Conservation (phyloP, 1,140 invertebrate genomes). For the Rhynchophorus ferrugineus region DNA sequence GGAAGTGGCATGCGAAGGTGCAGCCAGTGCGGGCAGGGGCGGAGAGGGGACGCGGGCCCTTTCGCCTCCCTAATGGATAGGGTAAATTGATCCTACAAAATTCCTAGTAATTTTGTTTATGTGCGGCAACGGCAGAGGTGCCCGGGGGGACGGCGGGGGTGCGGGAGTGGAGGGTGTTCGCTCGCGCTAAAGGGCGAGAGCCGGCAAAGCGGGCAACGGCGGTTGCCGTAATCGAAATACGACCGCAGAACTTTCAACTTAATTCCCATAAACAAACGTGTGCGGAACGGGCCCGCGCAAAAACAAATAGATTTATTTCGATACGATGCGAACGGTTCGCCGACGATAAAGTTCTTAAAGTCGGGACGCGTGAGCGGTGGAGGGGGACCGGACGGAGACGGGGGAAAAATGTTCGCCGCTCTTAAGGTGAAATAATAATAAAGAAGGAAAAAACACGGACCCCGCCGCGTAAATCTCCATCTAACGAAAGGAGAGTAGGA, state of each 20-base stretch:
- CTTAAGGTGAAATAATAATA: too few species aligned
- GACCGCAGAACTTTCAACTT: slow-evolving; percentile 23
- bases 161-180: slow-evolving; percentile 8
- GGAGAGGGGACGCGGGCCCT: slow-evolving; percentile 10
- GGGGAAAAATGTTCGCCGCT: too few species aligned
- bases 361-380: too few species aligned
- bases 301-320: slow-evolving; percentile 23
- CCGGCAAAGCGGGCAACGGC: slow-evolving; percentile 3
- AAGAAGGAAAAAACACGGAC: too few species aligned
- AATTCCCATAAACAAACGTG: slow-evolving; percentile 23
- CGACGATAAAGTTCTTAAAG: too few species aligned
- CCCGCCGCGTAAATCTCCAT: too few species aligned
- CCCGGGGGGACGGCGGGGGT: slow-evolving; percentile 13
- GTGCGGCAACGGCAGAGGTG: slow-evolving; percentile 27
- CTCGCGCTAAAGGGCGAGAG: too few species aligned
- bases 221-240: slow-evolving; percentile 22
- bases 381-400: too few species aligned
- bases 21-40: slow-evolving; percentile 33
- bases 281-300: slow-evolving; percentile 9
- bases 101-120: slow-evolving; percentile 40
- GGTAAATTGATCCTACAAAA: slow-evolving; percentile 39
- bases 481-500: too few species aligned
- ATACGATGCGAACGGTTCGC: too few species aligned
- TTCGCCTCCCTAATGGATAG: slow-evolving; percentile 34
- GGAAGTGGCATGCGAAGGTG: too few species aligned